Evolutionary conservation across 2,113 vertebrate species (phyloP), one percentile per base, ranked within the genome.

Genomic region (Hoplias malabaricus): DNA sequence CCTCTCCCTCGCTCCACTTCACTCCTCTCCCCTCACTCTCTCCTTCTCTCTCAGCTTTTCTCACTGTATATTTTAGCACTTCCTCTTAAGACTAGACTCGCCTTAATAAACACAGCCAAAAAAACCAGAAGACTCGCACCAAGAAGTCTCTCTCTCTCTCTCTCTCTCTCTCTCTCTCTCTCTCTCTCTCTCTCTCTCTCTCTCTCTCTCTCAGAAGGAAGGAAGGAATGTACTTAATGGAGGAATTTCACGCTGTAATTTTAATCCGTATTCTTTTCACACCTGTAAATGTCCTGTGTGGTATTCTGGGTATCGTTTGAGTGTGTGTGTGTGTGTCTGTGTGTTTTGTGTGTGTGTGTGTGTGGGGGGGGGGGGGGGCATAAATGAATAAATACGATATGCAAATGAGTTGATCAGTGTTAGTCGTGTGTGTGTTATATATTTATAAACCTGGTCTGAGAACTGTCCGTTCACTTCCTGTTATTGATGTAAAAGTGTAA

Each of bases 41-140:
- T 85, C 88, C 88, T 88, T 88, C 89, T 87, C 91, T 84, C 90
- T 87, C 79, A 92, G 90, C 90, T 92, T 93, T 93, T 93, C 93
- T 92, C 93, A 63, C 93, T 93, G 93, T 93, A 93, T 93, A 93
- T 93, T 93, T 93, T 93, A 93, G 90, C 93, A 93, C 93, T 92
- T 93, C 92, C 88, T 91, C 90, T 93, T 93, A 93, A 93, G 92
- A 92, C 90, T 91, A 89, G 86, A 90, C 88, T 92, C 89, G 86
- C 91, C 88, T 90, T 91, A 91, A 92, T 91, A 92, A 88, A 91
- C 88, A 89, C 85, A 93, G 93, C 93, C 93, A 93, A 92, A 90
- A 87, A n/a, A 92, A 86, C 85, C 86, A 90, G 90, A 91, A 87
- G 89, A 91, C 86, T 91, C 84, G 82, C 85, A 78, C 84, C 82